phyloP scores from a whole-genome alignment of 2,113 vertebrate genomes.

The Hippocampus abdominalis region DNA sequence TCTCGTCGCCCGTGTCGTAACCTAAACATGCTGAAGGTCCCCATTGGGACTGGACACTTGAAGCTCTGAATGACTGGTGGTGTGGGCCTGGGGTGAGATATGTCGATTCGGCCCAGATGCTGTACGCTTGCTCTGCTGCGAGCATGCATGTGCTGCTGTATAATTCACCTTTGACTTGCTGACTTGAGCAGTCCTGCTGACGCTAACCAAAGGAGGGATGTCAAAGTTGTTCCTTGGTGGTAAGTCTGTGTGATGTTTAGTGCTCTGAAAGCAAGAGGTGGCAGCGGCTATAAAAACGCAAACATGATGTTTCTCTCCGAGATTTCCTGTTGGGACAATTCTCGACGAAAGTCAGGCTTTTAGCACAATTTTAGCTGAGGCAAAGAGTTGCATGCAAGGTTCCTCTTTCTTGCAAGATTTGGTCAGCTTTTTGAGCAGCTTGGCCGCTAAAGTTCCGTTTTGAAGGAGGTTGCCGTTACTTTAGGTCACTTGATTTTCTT shows the following conservation, averaged over 20 bases:
- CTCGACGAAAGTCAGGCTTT: constrained; percentile 4
- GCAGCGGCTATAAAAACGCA: constrained; percentile 61
- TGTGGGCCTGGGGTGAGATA: neutral
- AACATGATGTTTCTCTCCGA: too few species aligned
- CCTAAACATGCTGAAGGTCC: constrained; percentile 4
- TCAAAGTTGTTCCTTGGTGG: constrained; percentile 30
- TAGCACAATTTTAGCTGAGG: constrained; percentile 29
- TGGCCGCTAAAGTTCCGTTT: constrained; percentile 2
- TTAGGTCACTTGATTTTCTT: neutral
- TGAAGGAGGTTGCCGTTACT: neutral
- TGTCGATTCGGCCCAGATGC: constrained; percentile 43
- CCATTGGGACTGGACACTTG: constrained; percentile 7
- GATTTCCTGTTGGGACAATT: too few species aligned
- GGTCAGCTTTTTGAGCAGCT: constrained; percentile 6
- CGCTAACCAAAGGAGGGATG: constrained; percentile 4
- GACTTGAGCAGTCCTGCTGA: constrained; percentile 11
- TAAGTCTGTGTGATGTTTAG: constrained; percentile 27
- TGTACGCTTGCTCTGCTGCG: constrained; percentile 18
- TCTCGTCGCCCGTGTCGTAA: constrained; percentile 6
- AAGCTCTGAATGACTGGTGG: constrained; percentile 16
- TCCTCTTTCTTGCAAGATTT: constrained; percentile 12
- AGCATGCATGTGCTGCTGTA: constrained; percentile 10
- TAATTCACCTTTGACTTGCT: constrained; percentile 11
- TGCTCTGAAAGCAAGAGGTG: constrained; percentile 40
- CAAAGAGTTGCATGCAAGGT: constrained; percentile 6